A percentile compares a stretch with the other conserved stretches of the same genome.
Evolutionary conservation across 1,140 invertebrate genomes (phyloP).

Genomic region (Drosophila bifasciata): DNA sequence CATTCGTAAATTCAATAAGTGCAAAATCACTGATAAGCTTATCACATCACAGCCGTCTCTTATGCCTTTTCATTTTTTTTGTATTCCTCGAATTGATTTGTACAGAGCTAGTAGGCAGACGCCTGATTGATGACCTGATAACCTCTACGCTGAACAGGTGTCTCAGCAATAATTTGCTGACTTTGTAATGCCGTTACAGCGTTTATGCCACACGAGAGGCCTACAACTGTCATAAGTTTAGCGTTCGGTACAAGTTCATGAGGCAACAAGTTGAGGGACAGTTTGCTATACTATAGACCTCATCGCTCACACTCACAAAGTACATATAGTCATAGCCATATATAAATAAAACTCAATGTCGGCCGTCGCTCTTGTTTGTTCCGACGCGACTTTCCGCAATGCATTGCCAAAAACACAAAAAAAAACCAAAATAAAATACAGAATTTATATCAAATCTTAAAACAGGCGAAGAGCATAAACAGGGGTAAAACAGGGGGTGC

Average conservation of each 20-base stretch:
- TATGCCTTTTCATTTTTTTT: constrained; percentile 11
- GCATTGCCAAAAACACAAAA: constrained; percentile 63
- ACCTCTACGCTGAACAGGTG: constrained; percentile 17
- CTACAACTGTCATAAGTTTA: constrained; percentile 35
- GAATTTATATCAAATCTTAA: constrained; percentile 1
- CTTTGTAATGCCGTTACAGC: constrained; percentile 16
- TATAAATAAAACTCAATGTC: constrained; percentile 78
- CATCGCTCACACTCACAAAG: constrained; percentile 12
- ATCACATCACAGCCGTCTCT: constrained; percentile 24
- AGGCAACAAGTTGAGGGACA: constrained; percentile 9
- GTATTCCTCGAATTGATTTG: constrained; percentile 20
- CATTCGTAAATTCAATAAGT: too few species aligned
- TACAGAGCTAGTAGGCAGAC: constrained; percentile 8
- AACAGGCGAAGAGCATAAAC: constrained; percentile 33
- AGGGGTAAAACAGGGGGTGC: background rate
- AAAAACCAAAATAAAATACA: background rate
- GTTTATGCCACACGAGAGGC: constrained; percentile 6
- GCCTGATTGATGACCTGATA: constrained; percentile 28
- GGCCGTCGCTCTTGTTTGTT: constrained; percentile 59
- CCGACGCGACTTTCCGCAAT: constrained; percentile 59
- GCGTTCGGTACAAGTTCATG: constrained; percentile 40
- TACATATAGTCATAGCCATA: constrained; percentile 45
- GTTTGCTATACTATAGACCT: constrained; percentile 12
- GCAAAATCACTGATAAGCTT: constrained; percentile 36
- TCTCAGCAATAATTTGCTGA: constrained; percentile 1